Evolutionary conservation across 2,888 invertebrate species (phyloP).

Genomic region (Mesorhabditis spiculigera): DNA sequence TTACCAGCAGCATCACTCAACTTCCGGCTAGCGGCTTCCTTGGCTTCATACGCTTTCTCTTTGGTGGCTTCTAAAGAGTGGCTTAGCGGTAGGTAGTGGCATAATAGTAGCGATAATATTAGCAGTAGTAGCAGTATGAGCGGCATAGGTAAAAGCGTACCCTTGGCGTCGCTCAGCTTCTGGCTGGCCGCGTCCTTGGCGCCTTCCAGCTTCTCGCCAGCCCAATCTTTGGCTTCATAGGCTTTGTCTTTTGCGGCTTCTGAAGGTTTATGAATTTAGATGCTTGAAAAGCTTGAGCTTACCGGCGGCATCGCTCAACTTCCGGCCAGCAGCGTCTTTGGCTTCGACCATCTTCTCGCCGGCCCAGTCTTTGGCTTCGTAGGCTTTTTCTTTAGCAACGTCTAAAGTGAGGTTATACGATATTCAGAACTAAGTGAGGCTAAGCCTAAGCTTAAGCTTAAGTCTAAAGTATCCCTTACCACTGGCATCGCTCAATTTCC

Average conservation of each 20-base stretch:
- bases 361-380: background rate
- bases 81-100: too few species aligned
- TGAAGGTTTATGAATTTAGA: background rate
- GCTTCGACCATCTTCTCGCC: constrained; percentile 1
- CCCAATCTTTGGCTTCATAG: background rate
- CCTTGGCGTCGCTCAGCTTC: constrained; percentile 1
- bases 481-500: constrained; percentile 4
- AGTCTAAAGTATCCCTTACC: background rate
- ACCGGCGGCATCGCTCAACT: constrained; percentile 6
- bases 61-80: background rate
- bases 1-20: background rate
- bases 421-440: background rate
- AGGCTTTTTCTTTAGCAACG: too few species aligned
- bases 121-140: too few species aligned
- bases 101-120: too few species aligned
- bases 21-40: background rate
- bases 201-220: background rate
- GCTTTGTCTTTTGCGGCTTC: background rate
- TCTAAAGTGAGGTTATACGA: too few species aligned
- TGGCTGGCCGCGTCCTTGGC: background rate
- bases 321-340: background rate
- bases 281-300: background rate
- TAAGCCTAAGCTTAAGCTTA: background rate
- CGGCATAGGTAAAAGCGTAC: background rate
- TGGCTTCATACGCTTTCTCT: background rate